Conservation (phyloP, 2,113 vertebrate species). For the Ginglymostoma cirratum region DNA sequence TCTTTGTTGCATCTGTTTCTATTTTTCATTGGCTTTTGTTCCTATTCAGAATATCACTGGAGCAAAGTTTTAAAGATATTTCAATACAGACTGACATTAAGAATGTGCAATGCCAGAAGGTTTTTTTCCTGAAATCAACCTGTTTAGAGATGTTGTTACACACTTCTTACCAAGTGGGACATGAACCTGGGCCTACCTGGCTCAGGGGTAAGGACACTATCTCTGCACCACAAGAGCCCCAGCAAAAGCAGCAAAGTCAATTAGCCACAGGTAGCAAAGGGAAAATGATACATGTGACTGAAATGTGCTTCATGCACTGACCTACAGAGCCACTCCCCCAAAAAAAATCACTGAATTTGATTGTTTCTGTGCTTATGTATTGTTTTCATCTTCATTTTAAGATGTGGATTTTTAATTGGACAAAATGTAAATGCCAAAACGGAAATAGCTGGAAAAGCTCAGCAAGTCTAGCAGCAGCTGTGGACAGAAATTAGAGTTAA, state of each 20-base stretch:
- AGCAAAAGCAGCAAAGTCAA: neutral
- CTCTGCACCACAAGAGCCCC: no score
- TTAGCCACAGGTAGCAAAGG: neutral
- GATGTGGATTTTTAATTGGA: neutral
- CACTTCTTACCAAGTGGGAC: no score
- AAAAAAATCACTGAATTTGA: neutral
- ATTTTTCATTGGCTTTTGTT: neutral
- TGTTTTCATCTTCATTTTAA: neutral
- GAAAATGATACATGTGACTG: neutral
- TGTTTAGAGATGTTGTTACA: no score
- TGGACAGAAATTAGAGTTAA: no score
- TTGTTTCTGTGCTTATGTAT: neutral
- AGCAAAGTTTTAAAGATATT: neutral
- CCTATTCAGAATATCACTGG: neutral
- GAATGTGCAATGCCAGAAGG: neutral
- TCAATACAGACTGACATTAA: neutral
- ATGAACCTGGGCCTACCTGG: no score
- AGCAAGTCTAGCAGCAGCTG: no score
- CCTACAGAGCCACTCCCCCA: no score
- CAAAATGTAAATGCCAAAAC: neutral
- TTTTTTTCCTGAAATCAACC: no score
- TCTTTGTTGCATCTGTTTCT: neutral
- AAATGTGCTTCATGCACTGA: neutral
- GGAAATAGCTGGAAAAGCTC: no score
- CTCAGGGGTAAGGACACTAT: no score